These are phyloP conservation scores for Lacerta agilis DNA, from an alignment of 2,797 vertebrate genomes.

Conservation along the genomic window DNA sequence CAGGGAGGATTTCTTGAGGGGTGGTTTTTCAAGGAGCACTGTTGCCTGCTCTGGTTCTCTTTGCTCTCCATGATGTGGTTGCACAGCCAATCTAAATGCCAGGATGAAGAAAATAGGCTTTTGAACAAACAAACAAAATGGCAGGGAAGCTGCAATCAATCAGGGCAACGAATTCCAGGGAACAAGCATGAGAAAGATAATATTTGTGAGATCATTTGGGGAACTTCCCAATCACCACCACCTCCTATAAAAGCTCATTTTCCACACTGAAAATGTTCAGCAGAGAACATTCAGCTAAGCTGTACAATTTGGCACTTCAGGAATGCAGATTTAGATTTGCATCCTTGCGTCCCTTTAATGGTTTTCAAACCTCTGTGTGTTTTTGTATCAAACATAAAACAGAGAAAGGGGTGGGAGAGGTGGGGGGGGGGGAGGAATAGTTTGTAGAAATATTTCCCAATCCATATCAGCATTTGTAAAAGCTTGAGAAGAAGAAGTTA, in stretches of 20 bases:
- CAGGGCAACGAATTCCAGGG: not conserved
- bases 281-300: not conserved
- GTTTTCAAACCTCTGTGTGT: slow-evolving; percentile 17
- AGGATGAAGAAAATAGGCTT: not conserved
- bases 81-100: not conserved
- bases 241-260: not conserved
- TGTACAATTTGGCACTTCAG: not conserved
- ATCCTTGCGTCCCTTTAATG: slow-evolving; percentile 27
- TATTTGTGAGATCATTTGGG: not conserved
- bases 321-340: not conserved
- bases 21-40: not conserved
- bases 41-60: not conserved
- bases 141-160: not conserved
- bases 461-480: slow-evolving; percentile 49
- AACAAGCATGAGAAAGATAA: not conserved
- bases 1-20: not conserved
- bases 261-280: not conserved
- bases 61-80: not conserved
- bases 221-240: not conserved
- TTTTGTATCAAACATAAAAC: slow-evolving; percentile 44
- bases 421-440: slow-evolving; percentile 15
- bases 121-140: not conserved
- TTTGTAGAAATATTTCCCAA: slow-evolving; percentile 47
- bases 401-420: slow-evolving; percentile 32
- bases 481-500: not conserved